Evolutionary conservation across 2,797 vertebrate genomes (phyloP).

Genomic region (Neosalanx taihuensis): DNA sequence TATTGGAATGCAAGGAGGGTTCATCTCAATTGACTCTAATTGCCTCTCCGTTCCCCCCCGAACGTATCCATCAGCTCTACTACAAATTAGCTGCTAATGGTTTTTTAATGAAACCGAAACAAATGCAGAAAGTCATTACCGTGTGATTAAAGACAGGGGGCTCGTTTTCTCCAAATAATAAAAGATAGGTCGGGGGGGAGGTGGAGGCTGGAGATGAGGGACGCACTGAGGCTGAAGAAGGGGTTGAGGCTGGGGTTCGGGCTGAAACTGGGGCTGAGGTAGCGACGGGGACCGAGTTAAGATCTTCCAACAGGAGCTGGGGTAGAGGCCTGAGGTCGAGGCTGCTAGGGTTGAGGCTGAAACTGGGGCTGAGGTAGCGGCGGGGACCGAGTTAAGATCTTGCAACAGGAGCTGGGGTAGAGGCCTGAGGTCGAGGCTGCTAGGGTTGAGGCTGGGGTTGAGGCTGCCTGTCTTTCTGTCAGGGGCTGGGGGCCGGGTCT

Average conservation of each 20-base stretch:
- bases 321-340: too few species aligned
- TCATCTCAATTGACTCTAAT: conserved; percentile 54
- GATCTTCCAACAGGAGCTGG: not conserved
- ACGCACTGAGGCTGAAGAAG: conserved; percentile 11
- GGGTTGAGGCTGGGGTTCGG: not conserved
- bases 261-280: not conserved
- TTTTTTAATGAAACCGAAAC: conserved; percentile 73
- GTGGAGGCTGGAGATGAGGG: not conserved
- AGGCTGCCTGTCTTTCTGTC: not conserved
- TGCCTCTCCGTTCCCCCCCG: conserved; percentile 47
- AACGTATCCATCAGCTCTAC: conserved; percentile 59
- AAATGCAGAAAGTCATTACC: conserved; percentile 68
- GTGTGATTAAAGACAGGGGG: conserved; percentile 62
- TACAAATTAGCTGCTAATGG: conserved; percentile 66
- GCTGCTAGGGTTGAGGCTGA: not conserved
- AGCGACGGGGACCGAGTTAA: not conserved
- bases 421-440: not conserved
- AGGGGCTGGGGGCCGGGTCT: conserved; percentile 27
- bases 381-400: not conserved
- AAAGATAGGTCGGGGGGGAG: not conserved
- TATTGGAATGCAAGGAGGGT: conserved; percentile 39
- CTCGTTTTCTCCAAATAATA: not conserved
- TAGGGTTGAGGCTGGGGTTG: not conserved
- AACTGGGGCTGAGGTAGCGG: not conserved
- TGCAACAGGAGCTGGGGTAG: not conserved